Conservation (phyloP, 1,140 invertebrate species). For the Rhagoletis zephyria region DNA sequence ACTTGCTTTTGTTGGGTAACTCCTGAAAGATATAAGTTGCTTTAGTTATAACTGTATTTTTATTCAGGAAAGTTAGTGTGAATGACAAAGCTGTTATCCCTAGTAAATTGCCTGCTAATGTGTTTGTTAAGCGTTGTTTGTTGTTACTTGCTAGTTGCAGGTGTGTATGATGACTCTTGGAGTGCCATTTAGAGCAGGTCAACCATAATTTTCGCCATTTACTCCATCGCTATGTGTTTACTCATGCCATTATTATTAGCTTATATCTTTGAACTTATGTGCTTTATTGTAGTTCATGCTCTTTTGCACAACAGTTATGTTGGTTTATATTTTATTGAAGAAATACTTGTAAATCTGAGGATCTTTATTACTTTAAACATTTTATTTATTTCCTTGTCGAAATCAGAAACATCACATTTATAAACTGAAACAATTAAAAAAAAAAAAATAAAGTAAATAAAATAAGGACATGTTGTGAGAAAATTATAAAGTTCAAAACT, state of each 20-base stretch:
- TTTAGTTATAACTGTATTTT: background rate
- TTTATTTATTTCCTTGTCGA: no score
- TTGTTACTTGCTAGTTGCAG: background rate
- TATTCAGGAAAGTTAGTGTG: background rate
- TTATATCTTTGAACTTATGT: background rate
- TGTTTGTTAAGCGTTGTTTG: background rate
- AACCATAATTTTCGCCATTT: constrained; percentile 11
- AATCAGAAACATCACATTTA: no score
- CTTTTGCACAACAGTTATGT: background rate
- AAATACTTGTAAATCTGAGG: no score
- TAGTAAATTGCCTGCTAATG: constrained; percentile 18
- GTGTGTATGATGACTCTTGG: constrained; percentile 8
- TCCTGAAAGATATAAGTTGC: background rate
- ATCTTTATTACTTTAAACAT: no score
- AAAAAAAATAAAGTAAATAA: no score
- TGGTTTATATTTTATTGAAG: no score
- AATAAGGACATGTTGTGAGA: no score
- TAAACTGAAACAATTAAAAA: no score
- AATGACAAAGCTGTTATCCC: background rate
- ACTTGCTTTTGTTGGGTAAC: background rate
- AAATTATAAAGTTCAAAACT: no score
- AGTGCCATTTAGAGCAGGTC: background rate
- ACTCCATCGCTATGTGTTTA: no score
- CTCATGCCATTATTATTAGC: background rate
- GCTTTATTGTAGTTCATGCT: background rate